These are phyloP conservation scores for Neodiprion fabricii DNA, from an alignment of 1,140 invertebrate genomes.

Conservation along the genomic window DNA sequence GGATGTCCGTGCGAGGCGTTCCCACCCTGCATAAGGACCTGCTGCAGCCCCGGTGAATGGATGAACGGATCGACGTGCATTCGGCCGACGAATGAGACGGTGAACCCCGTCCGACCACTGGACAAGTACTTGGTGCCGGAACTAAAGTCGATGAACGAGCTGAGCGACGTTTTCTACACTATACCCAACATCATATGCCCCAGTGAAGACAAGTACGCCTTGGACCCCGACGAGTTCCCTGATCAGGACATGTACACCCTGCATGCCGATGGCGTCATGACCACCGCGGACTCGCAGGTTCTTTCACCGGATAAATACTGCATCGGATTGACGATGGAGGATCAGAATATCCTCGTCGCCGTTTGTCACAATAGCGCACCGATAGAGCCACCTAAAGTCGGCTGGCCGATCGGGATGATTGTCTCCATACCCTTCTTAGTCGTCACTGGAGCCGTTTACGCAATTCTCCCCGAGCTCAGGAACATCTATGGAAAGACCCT, in stretches of 20 bases:
- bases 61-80: slow-evolving; percentile 25
- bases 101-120: slow-evolving; percentile 17
- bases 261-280: slow-evolving; percentile 22
- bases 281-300: not conserved
- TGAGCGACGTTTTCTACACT: slow-evolving; percentile 22
- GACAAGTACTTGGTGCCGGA: slow-evolving; percentile 23
- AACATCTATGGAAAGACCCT: slow-evolving; percentile 72
- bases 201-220: slow-evolving; percentile 10
- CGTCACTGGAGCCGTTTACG: slow-evolving; percentile 71
- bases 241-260: slow-evolving; percentile 28
- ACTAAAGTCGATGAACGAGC: slow-evolving; percentile 11
- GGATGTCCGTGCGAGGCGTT: slow-evolving; percentile 29
- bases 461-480: slow-evolving; percentile 66
- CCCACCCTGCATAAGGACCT: slow-evolving; percentile 24
- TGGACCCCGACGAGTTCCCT: slow-evolving; percentile 24
- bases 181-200: slow-evolving; percentile 27
- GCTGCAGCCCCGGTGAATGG: slow-evolving; percentile 27
- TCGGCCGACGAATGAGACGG: slow-evolving; percentile 9
- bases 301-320: slow-evolving; percentile 29
- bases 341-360: not conserved
- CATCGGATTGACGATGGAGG: slow-evolving; percentile 23
- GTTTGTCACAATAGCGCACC: not conserved
- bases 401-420: slow-evolving; percentile 58
- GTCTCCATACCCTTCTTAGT: slow-evolving; percentile 71
- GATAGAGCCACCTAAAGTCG: not conserved